phyloP scores from a whole-genome alignment of 2,113 vertebrate species.

The Eurystomus gularis region DNA sequence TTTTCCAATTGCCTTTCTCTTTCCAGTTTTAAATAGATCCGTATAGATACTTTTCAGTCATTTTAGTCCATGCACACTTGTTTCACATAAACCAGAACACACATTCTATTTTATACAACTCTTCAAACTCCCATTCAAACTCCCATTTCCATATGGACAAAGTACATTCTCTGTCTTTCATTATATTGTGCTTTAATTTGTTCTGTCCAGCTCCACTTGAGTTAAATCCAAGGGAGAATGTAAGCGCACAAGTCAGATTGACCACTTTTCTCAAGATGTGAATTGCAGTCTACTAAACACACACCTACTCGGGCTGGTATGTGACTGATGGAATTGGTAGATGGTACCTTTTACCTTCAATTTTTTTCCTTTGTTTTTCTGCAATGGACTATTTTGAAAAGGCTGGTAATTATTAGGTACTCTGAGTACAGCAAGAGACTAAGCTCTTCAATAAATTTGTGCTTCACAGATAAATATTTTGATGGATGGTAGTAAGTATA shows the following conservation, averaged over 20 bases:
- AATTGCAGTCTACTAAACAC: not conserved
- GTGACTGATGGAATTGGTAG: not conserved
- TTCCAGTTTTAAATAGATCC: constrained; percentile 28
- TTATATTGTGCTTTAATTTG: not conserved
- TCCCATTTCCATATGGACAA: not conserved
- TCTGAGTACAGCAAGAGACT: not conserved
- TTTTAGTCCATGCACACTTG: not conserved
- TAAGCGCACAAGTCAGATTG: not conserved
- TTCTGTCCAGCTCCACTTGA: not conserved
- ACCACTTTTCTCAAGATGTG: not conserved
- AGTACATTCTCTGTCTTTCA: not conserved
- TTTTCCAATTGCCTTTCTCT: constrained; percentile 62
- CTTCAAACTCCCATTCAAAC: not conserved
- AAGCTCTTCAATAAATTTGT: not conserved
- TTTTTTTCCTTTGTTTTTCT: not conserved
- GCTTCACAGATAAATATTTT: not conserved
- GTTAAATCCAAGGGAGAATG: not conserved
- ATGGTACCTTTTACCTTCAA: not conserved
- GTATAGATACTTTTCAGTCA: not conserved
- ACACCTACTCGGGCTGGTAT: not conserved
- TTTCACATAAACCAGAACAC: constrained; percentile 23
- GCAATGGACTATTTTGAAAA: not conserved
- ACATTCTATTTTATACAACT: not conserved
- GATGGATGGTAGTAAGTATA: not conserved
- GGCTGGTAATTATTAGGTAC: not conserved